Conservation (phyloP, 2,797 vertebrate genomes). For the Oreonectes daqikongensis region DNA sequence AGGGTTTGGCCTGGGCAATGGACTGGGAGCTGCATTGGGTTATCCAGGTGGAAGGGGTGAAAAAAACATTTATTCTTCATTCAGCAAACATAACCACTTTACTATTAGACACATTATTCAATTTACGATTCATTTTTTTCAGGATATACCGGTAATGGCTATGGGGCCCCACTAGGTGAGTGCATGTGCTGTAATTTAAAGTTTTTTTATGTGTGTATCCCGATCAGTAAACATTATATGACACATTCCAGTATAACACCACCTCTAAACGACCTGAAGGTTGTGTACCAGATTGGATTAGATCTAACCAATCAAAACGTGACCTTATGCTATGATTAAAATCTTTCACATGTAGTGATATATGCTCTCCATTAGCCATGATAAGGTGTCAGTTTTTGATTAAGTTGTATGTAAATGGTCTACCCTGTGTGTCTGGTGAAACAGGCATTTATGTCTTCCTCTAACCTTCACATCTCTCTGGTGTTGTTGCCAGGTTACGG, state of each 20-base stretch:
- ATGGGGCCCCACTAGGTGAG: slow-evolving; percentile 68
- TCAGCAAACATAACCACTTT: not conserved
- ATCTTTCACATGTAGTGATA: slow-evolving; percentile 17
- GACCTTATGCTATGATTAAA: slow-evolving; percentile 36
- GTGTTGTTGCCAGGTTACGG: slow-evolving; percentile 72
- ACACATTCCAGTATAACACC: not conserved
- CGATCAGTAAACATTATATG: not conserved
- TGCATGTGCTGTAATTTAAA: not conserved
- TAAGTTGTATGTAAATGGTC: not conserved
- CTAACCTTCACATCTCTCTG: slow-evolving; percentile 51
- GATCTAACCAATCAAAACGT: slow-evolving; percentile 49
- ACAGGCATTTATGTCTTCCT: slow-evolving; percentile 19
- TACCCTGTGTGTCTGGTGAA: too few relatives aligned
- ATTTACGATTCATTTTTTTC: slow-evolving; percentile 1
- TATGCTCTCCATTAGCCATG: not conserved
- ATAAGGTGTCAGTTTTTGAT: slow-evolving; percentile 47
- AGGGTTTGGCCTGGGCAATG: slow-evolving; percentile 41
- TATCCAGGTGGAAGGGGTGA: slow-evolving; percentile 55
- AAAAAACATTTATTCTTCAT: not conserved
- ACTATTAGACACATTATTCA: not conserved
- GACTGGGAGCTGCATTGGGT: slow-evolving; percentile 49
- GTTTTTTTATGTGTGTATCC: not conserved
- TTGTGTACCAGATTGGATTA: slow-evolving; percentile 16
- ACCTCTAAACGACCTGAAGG: not conserved
- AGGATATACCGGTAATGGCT: slow-evolving; percentile 67